A percentile compares a stretch with the other conserved stretches of the same genome.
phyloP scores from a whole-genome alignment of 2,113 vertebrate genomes.

The Ceuthmochares aereus region DNA sequence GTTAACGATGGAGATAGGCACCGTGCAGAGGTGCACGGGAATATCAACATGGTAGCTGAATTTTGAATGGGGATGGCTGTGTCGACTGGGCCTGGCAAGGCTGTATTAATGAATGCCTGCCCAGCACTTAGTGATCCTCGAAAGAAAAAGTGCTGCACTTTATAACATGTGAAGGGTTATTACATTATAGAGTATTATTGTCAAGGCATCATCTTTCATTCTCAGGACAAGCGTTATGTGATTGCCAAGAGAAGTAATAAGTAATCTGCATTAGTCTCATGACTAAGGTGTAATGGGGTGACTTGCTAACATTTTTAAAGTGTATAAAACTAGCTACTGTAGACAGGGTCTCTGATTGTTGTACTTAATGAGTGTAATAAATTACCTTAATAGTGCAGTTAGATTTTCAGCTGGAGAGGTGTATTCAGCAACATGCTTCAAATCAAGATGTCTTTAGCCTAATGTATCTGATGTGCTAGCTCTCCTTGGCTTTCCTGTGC shows the following conservation, averaged over 20 bases:
- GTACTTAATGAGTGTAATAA: slow-evolving; percentile 64
- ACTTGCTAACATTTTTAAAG: slow-evolving; percentile 52
- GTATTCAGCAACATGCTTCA: slow-evolving; percentile 49
- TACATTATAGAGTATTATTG: slow-evolving; percentile 62
- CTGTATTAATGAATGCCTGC: slow-evolving; percentile 30
- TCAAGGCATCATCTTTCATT: slow-evolving; percentile 69
- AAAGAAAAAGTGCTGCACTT: slow-evolving; percentile 59
- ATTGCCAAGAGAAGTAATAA: slow-evolving; percentile 66
- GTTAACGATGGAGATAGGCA: not conserved
- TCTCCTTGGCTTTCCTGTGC: not conserved
- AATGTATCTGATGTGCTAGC: not conserved
- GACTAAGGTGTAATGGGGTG: slow-evolving; percentile 62
- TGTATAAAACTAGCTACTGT: slow-evolving; percentile 36
- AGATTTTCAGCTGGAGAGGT: slow-evolving; percentile 36
- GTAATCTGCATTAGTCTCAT: slow-evolving; percentile 66
- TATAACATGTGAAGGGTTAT: slow-evolving; percentile 64
- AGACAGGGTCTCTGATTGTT: slow-evolving; percentile 34
- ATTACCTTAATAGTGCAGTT: slow-evolving; percentile 42
- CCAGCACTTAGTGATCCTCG: slow-evolving; percentile 59
- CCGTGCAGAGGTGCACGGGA: rapidly evolving
- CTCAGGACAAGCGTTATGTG: slow-evolving; percentile 48
- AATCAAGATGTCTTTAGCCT: slow-evolving; percentile 51
- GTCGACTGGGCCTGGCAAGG: not conserved
- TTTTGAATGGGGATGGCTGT: not conserved
- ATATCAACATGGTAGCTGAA: not conserved